phyloP scores from a whole-genome alignment of 2,113 vertebrate species.

The Camelus dromedarius region DNA sequence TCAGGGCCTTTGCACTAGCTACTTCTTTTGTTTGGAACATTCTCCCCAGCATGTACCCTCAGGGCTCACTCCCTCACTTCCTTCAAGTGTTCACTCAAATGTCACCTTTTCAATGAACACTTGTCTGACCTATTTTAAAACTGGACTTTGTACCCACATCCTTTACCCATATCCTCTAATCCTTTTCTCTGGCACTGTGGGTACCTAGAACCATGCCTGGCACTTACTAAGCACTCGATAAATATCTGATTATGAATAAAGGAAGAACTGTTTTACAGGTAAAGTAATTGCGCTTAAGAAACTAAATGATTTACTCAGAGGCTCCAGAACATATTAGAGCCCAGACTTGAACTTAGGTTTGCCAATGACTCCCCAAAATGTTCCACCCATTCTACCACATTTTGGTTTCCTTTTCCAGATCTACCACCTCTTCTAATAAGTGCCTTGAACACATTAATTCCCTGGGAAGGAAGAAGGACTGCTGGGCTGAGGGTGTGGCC shows the following conservation, averaged over 20 bases:
- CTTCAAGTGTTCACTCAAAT: background rate
- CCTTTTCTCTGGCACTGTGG: background rate
- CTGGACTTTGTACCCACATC: background rate
- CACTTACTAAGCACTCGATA: background rate
- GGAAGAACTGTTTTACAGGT: background rate
- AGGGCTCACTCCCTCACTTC: background rate
- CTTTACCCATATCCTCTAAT: background rate
- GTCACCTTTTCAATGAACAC: background rate
- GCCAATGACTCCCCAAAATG: background rate
- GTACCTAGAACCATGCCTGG: background rate
- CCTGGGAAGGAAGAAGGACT: background rate
- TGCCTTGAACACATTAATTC: background rate
- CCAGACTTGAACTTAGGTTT: background rate
- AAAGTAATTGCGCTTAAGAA: background rate
- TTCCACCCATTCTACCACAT: background rate
- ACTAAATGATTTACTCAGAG: background rate
- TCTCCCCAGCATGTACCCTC: background rate
- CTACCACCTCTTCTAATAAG: background rate
- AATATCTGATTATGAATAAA: background rate
- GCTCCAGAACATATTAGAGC: background rate
- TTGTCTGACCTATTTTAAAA: conserved; percentile 49
- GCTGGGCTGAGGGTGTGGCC: background rate
- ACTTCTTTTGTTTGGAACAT: background rate
- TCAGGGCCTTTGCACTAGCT: background rate
- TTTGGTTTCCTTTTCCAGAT: background rate